phyloP scores from a whole-genome alignment of 2,113 vertebrate species.

The Monopterus albus region DNA sequence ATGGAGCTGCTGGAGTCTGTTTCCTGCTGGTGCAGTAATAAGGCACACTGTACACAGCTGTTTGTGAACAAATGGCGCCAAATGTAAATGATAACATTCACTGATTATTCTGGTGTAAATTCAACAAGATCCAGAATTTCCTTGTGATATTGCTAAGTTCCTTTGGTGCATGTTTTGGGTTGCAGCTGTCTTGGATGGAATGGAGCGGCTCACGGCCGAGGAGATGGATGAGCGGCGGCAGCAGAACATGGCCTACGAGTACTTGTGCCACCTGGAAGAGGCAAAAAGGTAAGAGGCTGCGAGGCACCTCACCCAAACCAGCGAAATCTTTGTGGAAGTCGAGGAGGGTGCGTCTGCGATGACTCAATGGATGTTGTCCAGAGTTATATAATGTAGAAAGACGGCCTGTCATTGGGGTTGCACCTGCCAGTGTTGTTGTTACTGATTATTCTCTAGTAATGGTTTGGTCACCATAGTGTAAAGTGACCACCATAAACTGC shows the following conservation, averaged over 20 bases:
- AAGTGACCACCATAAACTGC: too few species aligned
- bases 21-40: background rate
- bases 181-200: conserved; percentile 93
- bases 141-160: background rate
- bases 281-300: conserved; percentile 89
- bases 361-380: too few species aligned
- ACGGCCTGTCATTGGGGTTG: too few species aligned
- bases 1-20: conserved; percentile 14
- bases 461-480: too few species aligned
- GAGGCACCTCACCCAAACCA: background rate
- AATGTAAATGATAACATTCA: background rate
- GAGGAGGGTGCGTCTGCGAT: too few species aligned
- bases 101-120: background rate
- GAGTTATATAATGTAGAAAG: too few species aligned
- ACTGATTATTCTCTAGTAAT: too few species aligned
- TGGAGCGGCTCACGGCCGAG: conserved; percentile 96
- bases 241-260: conserved; percentile 98
- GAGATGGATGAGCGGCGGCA: conserved; percentile 97
- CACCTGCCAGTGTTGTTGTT: too few species aligned
- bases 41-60: background rate
- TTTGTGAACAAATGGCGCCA: background rate
- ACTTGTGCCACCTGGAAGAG: conserved; percentile 98
- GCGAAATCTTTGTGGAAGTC: background rate
- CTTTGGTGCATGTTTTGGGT: conserved; percentile 17
- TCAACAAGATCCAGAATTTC: too few species aligned